These are phyloP conservation scores for Lissocephala sabroskyi DNA, from an alignment of 2,888 invertebrate species.

Conservation along the genomic window DNA sequence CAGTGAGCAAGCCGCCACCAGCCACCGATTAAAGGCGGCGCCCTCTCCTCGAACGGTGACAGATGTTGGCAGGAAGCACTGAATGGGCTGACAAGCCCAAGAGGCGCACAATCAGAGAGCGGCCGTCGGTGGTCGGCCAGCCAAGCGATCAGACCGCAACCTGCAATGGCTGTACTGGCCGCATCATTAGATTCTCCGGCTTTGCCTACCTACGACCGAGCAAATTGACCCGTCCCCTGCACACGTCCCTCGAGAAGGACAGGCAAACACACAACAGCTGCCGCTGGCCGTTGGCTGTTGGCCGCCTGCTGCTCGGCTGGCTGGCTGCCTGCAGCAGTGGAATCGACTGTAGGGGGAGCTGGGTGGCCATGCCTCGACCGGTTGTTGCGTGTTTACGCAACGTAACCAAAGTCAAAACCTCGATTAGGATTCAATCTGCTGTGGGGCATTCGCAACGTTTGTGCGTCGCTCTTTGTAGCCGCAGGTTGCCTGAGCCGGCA, in stretches of 20 bases:
- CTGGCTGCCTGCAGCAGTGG: too few species aligned
- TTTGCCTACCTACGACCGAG: too few species aligned
- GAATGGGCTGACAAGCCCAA: background rate
- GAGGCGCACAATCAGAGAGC: background rate
- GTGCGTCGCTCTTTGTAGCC: slow-evolving; percentile 32
- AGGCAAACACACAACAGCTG: slow-evolving; percentile 20
- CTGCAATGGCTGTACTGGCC: slow-evolving; percentile 31
- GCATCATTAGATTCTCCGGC: background rate
- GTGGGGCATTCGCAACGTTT: slow-evolving; percentile 38
- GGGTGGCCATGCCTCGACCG: slow-evolving; percentile 15
- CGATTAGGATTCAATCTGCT: slow-evolving; percentile 70
- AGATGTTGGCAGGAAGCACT: slow-evolving; percentile 20
- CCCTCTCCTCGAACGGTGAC: slow-evolving; percentile 2
- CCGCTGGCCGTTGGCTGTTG: slow-evolving; percentile 16
- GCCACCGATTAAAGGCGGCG: too few species aligned
- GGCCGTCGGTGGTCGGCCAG: too few species aligned
- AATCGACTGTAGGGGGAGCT: background rate
- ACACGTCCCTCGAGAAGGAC: background rate
- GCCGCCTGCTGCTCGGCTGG: too few species aligned
- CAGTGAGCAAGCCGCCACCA: too few species aligned
- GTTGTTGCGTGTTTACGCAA: slow-evolving; percentile 70
- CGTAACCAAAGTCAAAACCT: slow-evolving; percentile 71
- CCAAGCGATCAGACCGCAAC: slow-evolving; percentile 21
- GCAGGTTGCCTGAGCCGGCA: slow-evolving; percentile 54
- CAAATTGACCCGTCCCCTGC: slow-evolving; percentile 7